Base-by-base conservation (phyloP, 2,113 vertebrate species). In the Caranx ignobilis region DNA sequence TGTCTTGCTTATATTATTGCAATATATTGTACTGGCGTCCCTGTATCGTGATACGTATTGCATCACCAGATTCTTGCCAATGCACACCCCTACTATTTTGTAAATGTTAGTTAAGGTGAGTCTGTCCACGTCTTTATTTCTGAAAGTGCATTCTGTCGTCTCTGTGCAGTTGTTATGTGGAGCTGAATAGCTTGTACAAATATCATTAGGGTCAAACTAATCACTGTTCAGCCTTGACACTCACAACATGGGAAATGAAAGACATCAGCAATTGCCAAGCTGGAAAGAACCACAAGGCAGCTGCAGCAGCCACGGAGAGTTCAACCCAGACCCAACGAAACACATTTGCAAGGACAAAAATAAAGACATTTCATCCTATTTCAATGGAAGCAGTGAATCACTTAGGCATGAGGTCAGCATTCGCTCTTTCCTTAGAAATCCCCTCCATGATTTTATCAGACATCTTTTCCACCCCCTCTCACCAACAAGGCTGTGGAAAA, bases 351-450 rank as follows among this genome's bases (percentile, higher is more conserved):
- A 61, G 10, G 43, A 86, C 26, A 61, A 75, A 78, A 84, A 77
- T 73, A 60, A 56, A 87, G 66, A 79, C 71, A 73, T 47, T 56
- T 64, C 37, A 47, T 61, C 39, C 19, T 13, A 21, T n/a, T 70
- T 70, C 11, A 69, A 10, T 67, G 87, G 82, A 86, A 87, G 82
- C 19, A 34, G 52, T 87, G 82, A 88, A 70, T 84, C 63, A 84
- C 34, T 71, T 19, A 41, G 45, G 34, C 72, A 79, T 79, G 72
- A 84, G 70, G 80, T 88, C 84, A 79, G 52, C 26, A 2, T 26
- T 65, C 31, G 41, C 41, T 48, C 34, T 43, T 62, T 9, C 62
- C 37, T 50, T 8, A 68, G 50, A 79, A 77, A 74, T 21, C 19
- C 55, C 39, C 52, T 19, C 11, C 16, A 63, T 52, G 62, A 85